A percentile compares a stretch with the other conserved stretches of the same genome.
Conservation (phyloP, 2,888 invertebrate genomes). For the Hyposoter dolosus region DNA sequence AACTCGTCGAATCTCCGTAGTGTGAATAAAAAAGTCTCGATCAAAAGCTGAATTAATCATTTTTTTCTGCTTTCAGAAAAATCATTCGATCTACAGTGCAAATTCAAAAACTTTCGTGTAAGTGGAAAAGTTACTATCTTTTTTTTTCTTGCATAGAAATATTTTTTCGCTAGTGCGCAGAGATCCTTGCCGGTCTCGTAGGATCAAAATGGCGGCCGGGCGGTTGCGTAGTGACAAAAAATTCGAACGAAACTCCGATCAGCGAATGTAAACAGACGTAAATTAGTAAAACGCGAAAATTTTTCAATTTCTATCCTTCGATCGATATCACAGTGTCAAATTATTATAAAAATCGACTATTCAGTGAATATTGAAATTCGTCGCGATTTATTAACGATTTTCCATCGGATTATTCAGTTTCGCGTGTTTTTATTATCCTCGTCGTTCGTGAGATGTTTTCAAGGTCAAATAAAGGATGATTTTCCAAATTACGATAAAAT, state of each 20-base stretch:
- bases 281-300: neutral
- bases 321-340: neutral
- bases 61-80: constrained; percentile 12
- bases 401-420: neutral
- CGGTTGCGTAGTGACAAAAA: constrained; percentile 8
- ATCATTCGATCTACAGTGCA: neutral
- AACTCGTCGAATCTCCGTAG: neutral
- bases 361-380: neutral
- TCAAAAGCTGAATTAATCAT: neutral
- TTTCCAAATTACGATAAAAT: too few species aligned
- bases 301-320: neutral
- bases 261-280: neutral
- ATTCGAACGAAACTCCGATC: neutral
- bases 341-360: neutral
- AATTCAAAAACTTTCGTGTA: neutral
- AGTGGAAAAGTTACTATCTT: constrained; percentile 4
- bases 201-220: constrained; percentile 12
- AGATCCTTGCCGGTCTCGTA: constrained; percentile 24
- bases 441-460: neutral
- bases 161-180: neutral
- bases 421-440: neutral
- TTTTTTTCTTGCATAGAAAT: neutral
- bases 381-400: neutral
- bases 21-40: neutral
- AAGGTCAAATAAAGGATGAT: neutral